Evolutionary conservation across 2,797 vertebrate genomes (phyloP).

Genomic region (Neosilurus mollespiculum): DNA sequence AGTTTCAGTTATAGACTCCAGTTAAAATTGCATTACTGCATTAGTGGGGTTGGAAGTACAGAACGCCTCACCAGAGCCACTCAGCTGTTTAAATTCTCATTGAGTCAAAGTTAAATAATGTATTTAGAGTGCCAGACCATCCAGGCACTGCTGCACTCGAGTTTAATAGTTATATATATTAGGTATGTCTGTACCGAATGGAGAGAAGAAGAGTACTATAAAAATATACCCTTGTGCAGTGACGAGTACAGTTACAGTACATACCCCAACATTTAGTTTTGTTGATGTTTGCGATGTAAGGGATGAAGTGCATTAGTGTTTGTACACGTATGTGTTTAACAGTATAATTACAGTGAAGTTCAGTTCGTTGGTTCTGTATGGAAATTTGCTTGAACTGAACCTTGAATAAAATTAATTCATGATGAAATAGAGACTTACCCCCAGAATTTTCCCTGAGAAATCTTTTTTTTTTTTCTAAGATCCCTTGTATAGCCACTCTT

Average conservation of each 20-base stretch:
- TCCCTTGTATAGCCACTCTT: too few relatives aligned
- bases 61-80: slow-evolving; percentile 1
- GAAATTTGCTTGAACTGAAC: too few relatives aligned
- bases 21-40: slow-evolving; percentile 35
- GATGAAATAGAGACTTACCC: too few relatives aligned
- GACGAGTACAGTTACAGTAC: not conserved
- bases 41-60: not conserved
- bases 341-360: not conserved
- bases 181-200: not conserved
- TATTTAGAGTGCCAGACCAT: not conserved
- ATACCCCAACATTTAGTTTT: not conserved
- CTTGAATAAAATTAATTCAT: too few relatives aligned
- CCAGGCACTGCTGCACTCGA: not conserved
- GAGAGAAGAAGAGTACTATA: not conserved
- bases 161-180: not conserved
- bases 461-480: too few relatives aligned
- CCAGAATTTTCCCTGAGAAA: too few relatives aligned
- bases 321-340: not conserved
- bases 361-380: not conserved
- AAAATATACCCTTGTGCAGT: not conserved
- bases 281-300: not conserved
- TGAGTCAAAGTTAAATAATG: slow-evolving; percentile 16
- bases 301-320: not conserved
- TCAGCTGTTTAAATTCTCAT: slow-evolving; percentile 7
- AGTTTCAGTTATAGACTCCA: slow-evolving; percentile 13